These are phyloP conservation scores for Hoplostethus mediterraneus DNA, from an alignment of 2,797 vertebrate genomes.

Conservation along the genomic window DNA sequence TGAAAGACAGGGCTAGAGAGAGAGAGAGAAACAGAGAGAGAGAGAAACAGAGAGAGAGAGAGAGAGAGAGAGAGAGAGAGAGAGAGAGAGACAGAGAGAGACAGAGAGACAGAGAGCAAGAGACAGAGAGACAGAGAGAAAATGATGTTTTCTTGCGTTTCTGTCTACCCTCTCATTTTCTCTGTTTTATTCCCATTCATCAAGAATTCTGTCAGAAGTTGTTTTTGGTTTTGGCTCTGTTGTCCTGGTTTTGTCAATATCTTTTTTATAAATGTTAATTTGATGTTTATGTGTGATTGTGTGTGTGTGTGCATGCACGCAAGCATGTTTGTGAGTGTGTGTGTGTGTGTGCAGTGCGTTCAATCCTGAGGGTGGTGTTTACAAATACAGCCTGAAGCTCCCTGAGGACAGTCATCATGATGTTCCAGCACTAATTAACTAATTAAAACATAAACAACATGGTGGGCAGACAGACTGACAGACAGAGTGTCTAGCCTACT, in stretches of 20 bases:
- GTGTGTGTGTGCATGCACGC: background rate
- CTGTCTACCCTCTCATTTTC: conserved; percentile 57
- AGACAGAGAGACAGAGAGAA: background rate
- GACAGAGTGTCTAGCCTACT: background rate
- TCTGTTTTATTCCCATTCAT: conserved; percentile 77
- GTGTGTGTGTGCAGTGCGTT: conserved; percentile 28
- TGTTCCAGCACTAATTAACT: conserved; percentile 68
- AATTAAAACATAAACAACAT: conserved; percentile 54
- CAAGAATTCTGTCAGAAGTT: conserved; percentile 81
- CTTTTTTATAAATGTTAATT: conserved; percentile 80
- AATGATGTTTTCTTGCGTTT: conserved; percentile 65
- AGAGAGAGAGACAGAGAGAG: no score
- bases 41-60: background rate
- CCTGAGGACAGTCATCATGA: conserved; percentile 56
- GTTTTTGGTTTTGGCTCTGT: conserved; percentile 74
- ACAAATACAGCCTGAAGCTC: conserved; percentile 63
- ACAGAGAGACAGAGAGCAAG: background rate
- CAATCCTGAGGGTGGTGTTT: conserved; percentile 62
- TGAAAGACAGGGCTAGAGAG: conserved; percentile 41
- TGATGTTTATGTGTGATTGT: conserved; percentile 30
- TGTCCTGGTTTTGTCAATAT: conserved; percentile 79
- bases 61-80: background rate
- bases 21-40: no score
- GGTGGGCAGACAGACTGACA: conserved; percentile 33
- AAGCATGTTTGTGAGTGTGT: conserved; percentile 5